A percentile compares a stretch with the other conserved stretches of the same genome.
These are phyloP conservation scores for Cepaea hortensis DNA, from an alignment of 2,888 invertebrate genomes.

Conservation along the genomic window DNA sequence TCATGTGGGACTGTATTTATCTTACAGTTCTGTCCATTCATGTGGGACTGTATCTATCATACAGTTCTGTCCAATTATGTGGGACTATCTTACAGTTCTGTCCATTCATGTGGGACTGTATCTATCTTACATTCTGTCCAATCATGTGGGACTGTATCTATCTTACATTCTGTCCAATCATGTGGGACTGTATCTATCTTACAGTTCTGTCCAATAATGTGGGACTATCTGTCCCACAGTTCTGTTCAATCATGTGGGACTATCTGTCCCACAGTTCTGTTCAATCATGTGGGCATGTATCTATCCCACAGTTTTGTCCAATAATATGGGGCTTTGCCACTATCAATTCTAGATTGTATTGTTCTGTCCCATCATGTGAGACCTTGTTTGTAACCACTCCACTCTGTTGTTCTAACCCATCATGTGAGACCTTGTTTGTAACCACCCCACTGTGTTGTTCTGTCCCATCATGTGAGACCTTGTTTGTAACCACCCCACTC, in stretches of 20 bases:
- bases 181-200: background rate
- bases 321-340: too few species aligned
- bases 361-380: too few species aligned
- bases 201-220: background rate
- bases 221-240: background rate
- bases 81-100: background rate
- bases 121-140: background rate
- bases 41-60: background rate
- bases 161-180: background rate
- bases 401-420: too few species aligned
- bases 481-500: too few species aligned
- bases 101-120: background rate
- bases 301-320: too few species aligned
- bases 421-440: too few species aligned
- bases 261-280: background rate
- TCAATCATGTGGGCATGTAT: background rate
- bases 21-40: background rate
- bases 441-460: too few species aligned
- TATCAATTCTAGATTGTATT: too few species aligned
- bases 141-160: background rate
- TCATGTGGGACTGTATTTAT: background rate
- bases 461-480: too few species aligned
- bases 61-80: background rate
- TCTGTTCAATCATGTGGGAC: background rate
- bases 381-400: too few species aligned